Conservation (phyloP, 2,113 vertebrate species). For the Lota lota region DNA sequence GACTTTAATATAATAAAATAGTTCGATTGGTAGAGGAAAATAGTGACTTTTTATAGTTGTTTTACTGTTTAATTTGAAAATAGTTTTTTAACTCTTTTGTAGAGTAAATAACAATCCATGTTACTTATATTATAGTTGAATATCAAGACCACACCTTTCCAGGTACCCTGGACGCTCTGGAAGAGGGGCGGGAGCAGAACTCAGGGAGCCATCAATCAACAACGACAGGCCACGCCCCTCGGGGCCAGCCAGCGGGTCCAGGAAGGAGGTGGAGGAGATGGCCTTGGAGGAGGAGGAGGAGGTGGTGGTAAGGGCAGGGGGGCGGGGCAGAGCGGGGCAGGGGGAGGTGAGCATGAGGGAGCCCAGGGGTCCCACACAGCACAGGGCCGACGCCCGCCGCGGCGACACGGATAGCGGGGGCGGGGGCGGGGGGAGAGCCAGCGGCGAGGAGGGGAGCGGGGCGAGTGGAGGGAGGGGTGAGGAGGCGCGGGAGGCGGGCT, state of each 20-base stretch:
- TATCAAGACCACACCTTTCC: conserved; percentile 76
- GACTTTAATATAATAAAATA: too few relatives aligned
- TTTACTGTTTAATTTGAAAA: too few relatives aligned
- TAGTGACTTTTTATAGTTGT: too few relatives aligned
- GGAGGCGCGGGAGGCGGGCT: conserved; percentile 88
- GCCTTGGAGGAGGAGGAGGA: conserved; percentile 33
- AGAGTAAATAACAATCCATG: too few relatives aligned
- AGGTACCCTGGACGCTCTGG: conserved; percentile 86
- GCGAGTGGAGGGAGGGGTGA: conserved; percentile 76
- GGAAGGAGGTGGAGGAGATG: conserved; percentile 73
- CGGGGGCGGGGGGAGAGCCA: conserved; percentile 80
- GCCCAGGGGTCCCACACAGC: conserved; percentile 75
- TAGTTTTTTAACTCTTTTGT: too few relatives aligned
- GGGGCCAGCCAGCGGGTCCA: conserved; percentile 81
- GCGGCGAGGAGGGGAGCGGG: conserved; percentile 55
- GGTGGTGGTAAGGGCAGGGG: conserved; percentile 1
- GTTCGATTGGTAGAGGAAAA: too few relatives aligned
- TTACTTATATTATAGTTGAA: background rate
- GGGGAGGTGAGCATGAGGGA: conserved; percentile 73
- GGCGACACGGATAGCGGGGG: conserved; percentile 81
- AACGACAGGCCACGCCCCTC: conserved; percentile 54
- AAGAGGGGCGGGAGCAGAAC: conserved; percentile 82
- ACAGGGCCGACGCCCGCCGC: conserved; percentile 31
- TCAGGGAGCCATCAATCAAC: conserved; percentile 61
- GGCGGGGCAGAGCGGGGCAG: conserved; percentile 68